phyloP scores from a whole-genome alignment of 2,113 vertebrate species.

The Ursus arctos region DNA sequence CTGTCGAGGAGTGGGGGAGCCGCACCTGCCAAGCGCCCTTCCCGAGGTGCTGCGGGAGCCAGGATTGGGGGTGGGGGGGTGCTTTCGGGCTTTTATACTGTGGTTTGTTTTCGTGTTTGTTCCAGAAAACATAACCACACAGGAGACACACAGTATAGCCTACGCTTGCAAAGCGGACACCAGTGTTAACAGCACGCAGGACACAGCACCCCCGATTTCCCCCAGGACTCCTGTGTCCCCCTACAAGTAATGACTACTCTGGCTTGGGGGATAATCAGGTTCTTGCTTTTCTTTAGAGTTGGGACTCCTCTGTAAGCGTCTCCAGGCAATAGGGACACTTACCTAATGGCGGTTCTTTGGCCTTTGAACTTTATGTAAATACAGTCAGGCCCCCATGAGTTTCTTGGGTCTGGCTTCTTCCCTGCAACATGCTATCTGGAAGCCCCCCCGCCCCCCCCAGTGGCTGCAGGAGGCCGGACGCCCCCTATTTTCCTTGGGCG shows the following conservation, averaged over 20 bases:
- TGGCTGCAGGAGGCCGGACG: fast-evolving
- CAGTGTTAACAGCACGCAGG: fast-evolving
- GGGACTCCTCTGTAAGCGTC: not conserved
- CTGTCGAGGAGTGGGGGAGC: not conserved
- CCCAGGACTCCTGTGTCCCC: fast-evolving
- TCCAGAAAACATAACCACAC: not conserved
- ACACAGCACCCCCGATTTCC: not conserved
- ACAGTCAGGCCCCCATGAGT: no score
- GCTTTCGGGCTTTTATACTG: not conserved
- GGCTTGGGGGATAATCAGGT: not conserved
- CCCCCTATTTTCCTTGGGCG: fast-evolving
- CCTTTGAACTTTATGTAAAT: not conserved
- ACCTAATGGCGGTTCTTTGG: not conserved
- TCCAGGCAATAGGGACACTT: no score
- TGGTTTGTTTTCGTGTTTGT: not conserved
- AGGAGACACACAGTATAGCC: not conserved
- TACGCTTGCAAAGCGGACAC: not conserved
- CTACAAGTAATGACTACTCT: no score
- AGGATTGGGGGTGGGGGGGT: not conserved
- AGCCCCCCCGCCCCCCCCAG: fast-evolving
- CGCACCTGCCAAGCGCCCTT: fast-evolving
- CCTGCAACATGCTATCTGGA: fast-evolving
- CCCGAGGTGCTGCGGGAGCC: fast-evolving
- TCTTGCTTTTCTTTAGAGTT: not conserved
- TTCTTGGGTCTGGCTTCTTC: not conserved